Base-by-base conservation (phyloP, 2,113 vertebrate genomes). In the Coptodon bakossiorum region DNA sequence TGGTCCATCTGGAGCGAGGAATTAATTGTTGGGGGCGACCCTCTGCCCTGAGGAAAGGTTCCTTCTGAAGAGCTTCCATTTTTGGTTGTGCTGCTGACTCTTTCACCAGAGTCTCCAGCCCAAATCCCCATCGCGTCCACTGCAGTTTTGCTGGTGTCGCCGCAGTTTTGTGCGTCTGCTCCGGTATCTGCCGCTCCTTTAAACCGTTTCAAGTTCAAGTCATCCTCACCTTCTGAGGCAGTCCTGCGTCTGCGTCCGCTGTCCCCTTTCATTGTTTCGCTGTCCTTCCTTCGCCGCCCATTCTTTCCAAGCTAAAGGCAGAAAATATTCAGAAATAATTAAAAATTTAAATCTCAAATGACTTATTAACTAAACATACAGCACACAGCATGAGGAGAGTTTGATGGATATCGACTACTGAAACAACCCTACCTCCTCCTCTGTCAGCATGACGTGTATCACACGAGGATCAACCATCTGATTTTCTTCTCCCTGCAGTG, bases 381-480 rank as follows among this genome's bases (percentile, higher is more conserved):
- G 9, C 43, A 19, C 71, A 78, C 14, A 48, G 16, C 71, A 29
- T 17, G 9, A 48, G 4, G 43, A 76, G 71, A 19, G 0, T 1
- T n/a, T 78, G 73, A 78, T 0, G 7, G 27, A n/a, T 52, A 68
- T 3, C 19, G 2, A 38, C 19, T 38, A 52, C 17, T 19, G 17
- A 52, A 78, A 78, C 10, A 68, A 52, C 22, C 82, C 81, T 86
- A 96, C 97, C 95, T 97, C 96, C 61, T 96, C 95, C 16, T 95
- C 93, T 56, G 94, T 94, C 89, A 97, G 93, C 97, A 97, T 98
- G 90, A 99, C 98, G 43, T 99, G 98, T 93, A 99, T 97, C 89
- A 99, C 97, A 45, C 98, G 97, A 85, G 98, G 98, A 95, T 99
- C 98, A 76, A 99, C 98, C 1, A 97, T 96, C 93, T 98, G 98